Evolutionary conservation across 2,797 vertebrate species (phyloP), one percentile per base, ranked within the genome.

Genomic region (Gobionotothen gibberifrons): DNA sequence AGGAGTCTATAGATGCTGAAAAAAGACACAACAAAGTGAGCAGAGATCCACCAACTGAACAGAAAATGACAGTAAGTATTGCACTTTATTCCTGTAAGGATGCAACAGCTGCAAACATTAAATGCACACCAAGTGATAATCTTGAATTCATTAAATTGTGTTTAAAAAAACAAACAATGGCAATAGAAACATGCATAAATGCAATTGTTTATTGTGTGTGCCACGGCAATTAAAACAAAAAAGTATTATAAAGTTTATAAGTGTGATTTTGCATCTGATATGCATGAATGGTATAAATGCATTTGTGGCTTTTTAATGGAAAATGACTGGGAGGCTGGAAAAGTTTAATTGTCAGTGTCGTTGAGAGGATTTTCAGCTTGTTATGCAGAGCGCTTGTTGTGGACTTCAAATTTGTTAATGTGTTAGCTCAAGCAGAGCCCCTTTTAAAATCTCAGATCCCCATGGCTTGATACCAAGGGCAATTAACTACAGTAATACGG

Each of bases 61-160:
- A 66, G 48, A 90, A 78, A 75, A 95, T 95, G 94, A 89, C 90
- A 82, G 95, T 95, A 79, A 95, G 95, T 94, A 83, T 56, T 54
- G 3, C 36, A 55, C 47, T 73, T 61, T 59, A 15, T 72, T 69
- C 42, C 29, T 36, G 9, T 47, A 17, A 46, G 59, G 8, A 16
- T 58, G n/a, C 57, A 61, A 39, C 14, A 72, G 19, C 64, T 47
- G 43, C 48, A 58, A 36, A 12, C 8, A 6, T 74, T 48, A 52
- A 16, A 32, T 48, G 54, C 22, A 78, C 16, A 55, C 3, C 21
- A 49, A 60, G 16, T 51, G 16, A 47, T 19, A 26, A 22, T 67
- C 16, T 54, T 15, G 15, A 48, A 46, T 29, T 52, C 9, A 16
- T 55, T 43, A 47, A 1, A 32, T n/a, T 26, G 14, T 73, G 26